Base-by-base conservation (phyloP, 2,113 vertebrate species). In the Motacilla alba region DNA sequence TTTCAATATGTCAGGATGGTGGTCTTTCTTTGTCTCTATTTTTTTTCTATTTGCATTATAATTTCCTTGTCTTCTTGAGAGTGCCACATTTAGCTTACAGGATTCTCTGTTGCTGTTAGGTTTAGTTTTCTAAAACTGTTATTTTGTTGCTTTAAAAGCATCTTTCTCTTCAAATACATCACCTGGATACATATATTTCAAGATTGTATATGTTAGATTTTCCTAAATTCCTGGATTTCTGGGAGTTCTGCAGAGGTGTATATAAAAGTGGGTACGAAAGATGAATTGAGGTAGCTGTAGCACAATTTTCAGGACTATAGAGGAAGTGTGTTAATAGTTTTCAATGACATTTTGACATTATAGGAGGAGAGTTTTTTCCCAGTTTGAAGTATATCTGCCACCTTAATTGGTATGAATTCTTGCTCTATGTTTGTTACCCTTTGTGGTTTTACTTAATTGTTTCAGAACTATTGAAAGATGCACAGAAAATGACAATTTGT, bases 401-500 rank as follows among this genome's bases (percentile, higher is more conserved):
- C 27, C 39, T 84, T 59, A 56, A 46, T 31, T 79, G 13, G 22
- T 63, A 41, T 23, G 15, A 92, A 73, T 79, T 76, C 59, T 30
- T 6, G 0, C 13, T 93, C 17, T 58, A 4, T 0, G 0, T 52
- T 67, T 84, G 55, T 76, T 64, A 27, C 3, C 16, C 28, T 66
- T 70, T 68, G 37, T 73, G 4, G 5, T 80, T 66, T 66, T 33
- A 68, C 10, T 70, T 80, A 33, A 3, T 75, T 77, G 16, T 86
- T 81, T 93, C 44, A 60, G 50, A 91, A 19, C 24, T 74, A 26
- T 49, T 80, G 47, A 70, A 85, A 55, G 11, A 44, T 67, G 33
- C 19, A 55, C 4, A 3, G 33, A 58, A 75, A 87, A 72, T 73
- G 9, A 22, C 12, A 39, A 41, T 30, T 78, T 58, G 3, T 68